Base-by-base conservation (phyloP, 2,113 vertebrate species). In the Jaculus jaculus region DNA sequence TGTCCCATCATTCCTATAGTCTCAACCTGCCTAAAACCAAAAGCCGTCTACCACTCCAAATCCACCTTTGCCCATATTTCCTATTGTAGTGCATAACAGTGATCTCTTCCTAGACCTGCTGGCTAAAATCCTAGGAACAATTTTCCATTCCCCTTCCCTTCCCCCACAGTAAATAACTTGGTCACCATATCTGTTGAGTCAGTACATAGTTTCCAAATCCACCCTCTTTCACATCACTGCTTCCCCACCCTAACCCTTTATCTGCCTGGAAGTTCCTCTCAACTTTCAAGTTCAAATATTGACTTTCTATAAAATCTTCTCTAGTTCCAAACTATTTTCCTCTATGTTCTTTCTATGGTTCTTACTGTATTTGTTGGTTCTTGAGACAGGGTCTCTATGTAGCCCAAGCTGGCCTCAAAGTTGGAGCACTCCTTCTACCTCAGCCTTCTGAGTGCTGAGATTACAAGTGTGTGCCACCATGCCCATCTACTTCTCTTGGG, bases 121-220 rank as follows among this genome's bases (percentile, higher is more conserved):
- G 37, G 30, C 24, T 65, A 94, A 26, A 94, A 82, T 82, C 65
- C 30, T 78, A 11, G 54, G 16, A 85, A 30, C 47, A 32, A 17
- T 84, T 93, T 91, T 60, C 37, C 92, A 23, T 34, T 90, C 16
- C 58, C 89, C 75, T 82, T 90, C 58, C 89, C 75, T 82, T 90
- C 73, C 24, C 73, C 32, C 20, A 1, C 81, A 92, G 12, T 47
- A 8, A 47, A 47, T 47, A 13, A 79, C 34, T 87, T 71, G 8
- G 34, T 96, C n/a, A 95, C 89, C 69, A 91, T 86, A 83, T 94
- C 42, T 88, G 7, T 93, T 68, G 37, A 11, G 92, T 95, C 63
- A 83, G 34, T 63, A 84, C 4, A 65, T 91, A 39, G 83, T 94
- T 91, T 87, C 60, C 82, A 91, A 12, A 60, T 87, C 82, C 26